phyloP scores from a whole-genome alignment of 2,113 vertebrate genomes.

The Hydrochoerus hydrochaeris region DNA sequence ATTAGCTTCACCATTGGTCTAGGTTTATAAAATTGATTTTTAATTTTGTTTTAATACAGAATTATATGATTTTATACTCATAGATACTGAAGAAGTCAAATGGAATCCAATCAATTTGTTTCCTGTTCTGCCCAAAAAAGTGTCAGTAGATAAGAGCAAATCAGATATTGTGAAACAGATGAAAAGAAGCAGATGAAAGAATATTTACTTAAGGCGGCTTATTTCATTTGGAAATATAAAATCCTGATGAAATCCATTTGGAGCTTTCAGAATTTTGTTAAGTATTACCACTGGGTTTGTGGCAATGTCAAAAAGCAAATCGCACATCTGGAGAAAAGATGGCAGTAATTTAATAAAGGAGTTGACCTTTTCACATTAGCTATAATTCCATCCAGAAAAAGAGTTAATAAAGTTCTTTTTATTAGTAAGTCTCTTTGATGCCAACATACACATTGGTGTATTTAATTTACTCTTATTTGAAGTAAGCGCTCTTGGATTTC shows the following conservation, averaged over 20 bases:
- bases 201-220: background rate
- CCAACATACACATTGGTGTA: slow-evolving; percentile 7
- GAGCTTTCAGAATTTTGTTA: slow-evolving; percentile 28
- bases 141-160: background rate
- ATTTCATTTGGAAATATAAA: slow-evolving; percentile 50
- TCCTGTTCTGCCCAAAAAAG: background rate
- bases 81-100: background rate
- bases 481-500: background rate
- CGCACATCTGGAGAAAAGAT: slow-evolving; percentile 52
- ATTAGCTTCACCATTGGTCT: background rate
- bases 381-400: slow-evolving; percentile 52
- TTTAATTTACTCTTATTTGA: slow-evolving; percentile 60
- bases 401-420: slow-evolving; percentile 47
- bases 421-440: slow-evolving; percentile 55
- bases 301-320: slow-evolving; percentile 54
- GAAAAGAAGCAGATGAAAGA: background rate
- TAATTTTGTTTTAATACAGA: slow-evolving; percentile 32
- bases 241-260: slow-evolving; percentile 43
- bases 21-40: background rate
- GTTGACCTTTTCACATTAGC: slow-evolving; percentile 60
- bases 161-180: background rate
- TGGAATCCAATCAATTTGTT: background rate
- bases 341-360: slow-evolving; percentile 21
- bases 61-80: slow-evolving; percentile 4
- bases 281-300: slow-evolving; percentile 19